Evolutionary conservation across 1,140 invertebrate genomes (phyloP), one percentile per base, ranked within the genome.

Genomic region (Zaprionus lachaisei): DNA sequence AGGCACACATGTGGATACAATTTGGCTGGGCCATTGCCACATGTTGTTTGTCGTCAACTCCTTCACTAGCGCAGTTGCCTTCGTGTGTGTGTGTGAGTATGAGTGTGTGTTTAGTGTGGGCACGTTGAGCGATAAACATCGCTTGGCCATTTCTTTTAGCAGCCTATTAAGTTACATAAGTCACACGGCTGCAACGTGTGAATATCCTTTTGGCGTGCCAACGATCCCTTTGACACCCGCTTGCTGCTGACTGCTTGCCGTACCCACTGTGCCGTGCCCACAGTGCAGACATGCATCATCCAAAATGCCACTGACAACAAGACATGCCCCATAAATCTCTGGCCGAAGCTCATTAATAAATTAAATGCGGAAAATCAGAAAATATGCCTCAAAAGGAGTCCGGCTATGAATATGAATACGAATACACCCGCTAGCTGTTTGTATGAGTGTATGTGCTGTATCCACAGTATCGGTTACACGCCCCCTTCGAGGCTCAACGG

Each of bases 91-190:
- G 60, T 79, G 63, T 31, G 22, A 20, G 15, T 73, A 55, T 72
- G 47, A 58, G 55, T 41, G 51, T 72, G 24, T 77, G 34, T 31
- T 17, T 68, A 24, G 67, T 79, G 70, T 72, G 75, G 41, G 54
- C 54, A 67, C 57, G 61, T 71, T 66, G 81, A 72, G 84, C 81
- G 84, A 89, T 89, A 89, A 81, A 89, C 81, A 89, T 89, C 84
- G 79, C 71, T 54, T 64, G 72, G 79, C 64, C 72, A 90, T 81
- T 90, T 84, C 31, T 34, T 84, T 89, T 76, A 84, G 72, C 85
- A 90, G 85, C 85, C 84, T 89, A 89, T 89, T 89, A 90, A 89
- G 81, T 89, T 89, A 90, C 84, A 89, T 85, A 89, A 90, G 81
- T 79, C 81, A 79, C 78, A 86, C 71, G 65, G 67, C 17, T 20